Base-by-base conservation (phyloP, 2,113 vertebrate genomes). In the Trichechus manatus region DNA sequence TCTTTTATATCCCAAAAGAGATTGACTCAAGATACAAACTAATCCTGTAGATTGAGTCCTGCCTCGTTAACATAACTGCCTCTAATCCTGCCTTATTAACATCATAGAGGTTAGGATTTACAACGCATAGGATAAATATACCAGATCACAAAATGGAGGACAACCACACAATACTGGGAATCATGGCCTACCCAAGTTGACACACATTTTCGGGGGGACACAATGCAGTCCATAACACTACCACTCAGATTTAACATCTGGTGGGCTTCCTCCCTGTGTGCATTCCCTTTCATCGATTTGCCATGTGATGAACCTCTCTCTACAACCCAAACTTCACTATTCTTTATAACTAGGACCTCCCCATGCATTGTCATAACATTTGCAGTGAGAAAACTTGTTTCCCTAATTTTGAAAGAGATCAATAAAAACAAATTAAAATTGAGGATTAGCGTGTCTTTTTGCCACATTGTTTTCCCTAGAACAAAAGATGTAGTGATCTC, bases 391-490 rank as follows among this genome's bases (percentile, higher is more conserved):
- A 97, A 98, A 96, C 90, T 50, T 96, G 96, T 96, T 95, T 92
- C 61, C 63, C 81, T 98, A 96, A 98, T 98, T 98, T 98, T 97
- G 92, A 97, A 95, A 95, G 78, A 84, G 95, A 98, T 98, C 97
- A 95, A 97, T 98, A 97, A 98, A 97, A 97, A 97, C 96, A 98
- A 98, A 98, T 98, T 98, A 98, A 97, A 98, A 96, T 66, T 87
- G 96, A 96, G 74, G 90, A 97, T 97, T 97, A 94, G 92, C 85
- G 75, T 97, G 78, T 79, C 96, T 97, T 97, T 94, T 97, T 95
- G 95, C 78, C 89, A 95, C 87, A 90, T 97, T 97, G 86, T 97
- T 97, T 94, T 95, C 79, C 89, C n/a, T 75, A 97, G 90, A 98
- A 98, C 97, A 97, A 97, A 97, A 98, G 97, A 97, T 87, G 50